A percentile compares a stretch with the other conserved stretches of the same genome.
These are phyloP conservation scores for Diabrotica undecimpunctata DNA, from an alignment of 1,140 invertebrate genomes.

Conservation along the genomic window DNA sequence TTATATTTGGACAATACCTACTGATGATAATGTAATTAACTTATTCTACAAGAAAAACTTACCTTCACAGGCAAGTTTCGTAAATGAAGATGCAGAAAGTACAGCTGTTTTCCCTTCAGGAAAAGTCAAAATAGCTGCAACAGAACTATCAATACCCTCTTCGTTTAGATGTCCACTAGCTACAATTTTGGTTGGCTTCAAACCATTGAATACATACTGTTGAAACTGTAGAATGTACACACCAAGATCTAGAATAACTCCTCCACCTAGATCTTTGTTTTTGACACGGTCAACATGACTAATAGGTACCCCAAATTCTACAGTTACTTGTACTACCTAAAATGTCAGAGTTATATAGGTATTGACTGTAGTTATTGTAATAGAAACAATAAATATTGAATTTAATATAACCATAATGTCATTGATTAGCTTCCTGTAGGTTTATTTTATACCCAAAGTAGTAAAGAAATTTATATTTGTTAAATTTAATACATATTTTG, in stretches of 20 bases:
- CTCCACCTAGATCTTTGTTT: constrained; percentile 63
- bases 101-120: constrained; percentile 60
- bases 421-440: too few relatives aligned
- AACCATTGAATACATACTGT: constrained; percentile 63
- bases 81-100: constrained; percentile 53
- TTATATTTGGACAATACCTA: too few relatives aligned
- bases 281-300: constrained; percentile 13
- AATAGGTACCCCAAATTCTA: constrained; percentile 22
- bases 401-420: too few relatives aligned
- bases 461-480: too few relatives aligned
- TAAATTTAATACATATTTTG: too few relatives aligned
- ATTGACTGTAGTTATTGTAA: too few relatives aligned
- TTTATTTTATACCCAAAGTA: too few relatives aligned
- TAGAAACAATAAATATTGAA: too few relatives aligned
- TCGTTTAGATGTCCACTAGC: constrained; percentile 63
- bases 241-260: constrained; percentile 77
- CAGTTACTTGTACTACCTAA: constrained; percentile 20
- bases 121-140: constrained; percentile 62
- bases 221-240: constrained; percentile 77
- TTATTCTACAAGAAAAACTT: neutral
- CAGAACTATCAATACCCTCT: constrained; percentile 65
- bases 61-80: constrained; percentile 59
- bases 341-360: neutral
- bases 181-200: constrained; percentile 58
- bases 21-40: neutral